Evolutionary conservation across 2,888 invertebrate species (phyloP), one percentile per base, ranked within the genome.

Genomic region (Tubulanus polymorphus): DNA sequence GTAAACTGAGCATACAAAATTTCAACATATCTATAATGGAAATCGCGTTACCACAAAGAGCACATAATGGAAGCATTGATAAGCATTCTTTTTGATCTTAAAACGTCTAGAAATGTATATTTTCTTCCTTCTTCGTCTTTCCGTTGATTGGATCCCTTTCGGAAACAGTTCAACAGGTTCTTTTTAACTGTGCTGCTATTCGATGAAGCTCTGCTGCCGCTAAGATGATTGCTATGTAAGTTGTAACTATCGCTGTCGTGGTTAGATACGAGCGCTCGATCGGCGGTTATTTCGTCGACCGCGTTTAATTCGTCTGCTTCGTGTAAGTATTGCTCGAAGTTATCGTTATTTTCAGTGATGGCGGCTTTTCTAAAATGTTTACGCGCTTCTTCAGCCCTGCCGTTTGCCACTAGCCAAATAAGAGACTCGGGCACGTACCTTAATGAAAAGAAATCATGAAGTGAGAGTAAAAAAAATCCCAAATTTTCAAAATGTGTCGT

Each of bases 21-120:
- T n/a, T n/a, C n/a, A n/a, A n/a, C n/a, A n/a, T n/a, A n/a, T n/a
- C n/a, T n/a, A n/a, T n/a, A n/a, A n/a, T n/a, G n/a, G n/a, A n/a
- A n/a, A n/a, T n/a, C n/a, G n/a, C n/a, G n/a, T n/a, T n/a, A 41
- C 41, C 41, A 41, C 18, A 41, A 23, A 20, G 41, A 41, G 41
- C 41, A 41, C 41, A 41, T 41, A 3, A 41, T 41, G 15, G 41
- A 41, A 8, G 41, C 18, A 41, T 41, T 20, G 5, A 41, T 18
- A 8, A 41, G 23, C 41, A 41, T 41, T 15, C 23, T 41, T 15
- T 23, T 41, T 15, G 41, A 41, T 41, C 41, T 41, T 8, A 41
- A 41, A 3, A 41, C 23, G 23, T 41, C 41, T 3, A 41, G 6
- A 8, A 41, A 41, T 8, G 41, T 41, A 41, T 41, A 41, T 15